Conservation (phyloP, 2,888 invertebrate species). For the Lasius platythorax region DNA sequence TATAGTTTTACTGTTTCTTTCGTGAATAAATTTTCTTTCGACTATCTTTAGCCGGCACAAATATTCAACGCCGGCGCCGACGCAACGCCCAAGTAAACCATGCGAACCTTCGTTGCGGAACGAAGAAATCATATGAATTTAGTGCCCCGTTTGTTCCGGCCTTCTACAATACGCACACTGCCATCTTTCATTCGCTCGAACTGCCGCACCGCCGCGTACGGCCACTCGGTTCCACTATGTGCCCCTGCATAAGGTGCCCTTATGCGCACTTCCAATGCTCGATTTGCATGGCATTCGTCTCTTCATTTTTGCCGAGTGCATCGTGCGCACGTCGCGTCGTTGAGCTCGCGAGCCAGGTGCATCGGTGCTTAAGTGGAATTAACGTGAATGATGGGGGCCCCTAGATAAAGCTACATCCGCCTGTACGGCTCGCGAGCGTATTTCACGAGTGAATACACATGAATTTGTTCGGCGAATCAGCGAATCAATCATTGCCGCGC, state of each 20-base stretch:
- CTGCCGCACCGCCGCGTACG: slow-evolving; percentile 50
- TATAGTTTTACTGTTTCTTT: slow-evolving; percentile 11
- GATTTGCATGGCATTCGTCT: slow-evolving; percentile 68
- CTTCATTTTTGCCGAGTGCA: slow-evolving; percentile 57
- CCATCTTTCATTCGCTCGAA: slow-evolving; percentile 69
- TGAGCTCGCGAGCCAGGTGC: slow-evolving; percentile 55
- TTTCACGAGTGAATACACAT: slow-evolving; percentile 46
- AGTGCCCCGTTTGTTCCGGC: slow-evolving; percentile 70
- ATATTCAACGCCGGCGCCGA: slow-evolving; percentile 57
- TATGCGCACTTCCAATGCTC: slow-evolving; percentile 68
- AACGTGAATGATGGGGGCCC: slow-evolving; percentile 54
- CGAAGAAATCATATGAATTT: slow-evolving; percentile 73
- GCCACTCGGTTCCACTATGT: slow-evolving; percentile 61
- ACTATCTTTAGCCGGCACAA: slow-evolving; percentile 11
- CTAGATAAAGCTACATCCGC: slow-evolving; percentile 47
- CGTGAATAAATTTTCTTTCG: slow-evolving; percentile 31
- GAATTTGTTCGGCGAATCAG: slow-evolving; percentile 49
- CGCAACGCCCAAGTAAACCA: slow-evolving; percentile 59
- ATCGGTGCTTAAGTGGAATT: slow-evolving; percentile 57
- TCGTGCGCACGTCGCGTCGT: slow-evolving; percentile 33
- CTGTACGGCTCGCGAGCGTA: slow-evolving; percentile 34
- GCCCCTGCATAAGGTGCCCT: slow-evolving; percentile 65
- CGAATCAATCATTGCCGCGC: slow-evolving; percentile 47
- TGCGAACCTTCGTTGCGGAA: slow-evolving; percentile 52
- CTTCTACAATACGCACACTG: slow-evolving; percentile 63